Base-by-base conservation (phyloP, 2,888 invertebrate genomes). In the Scaptodrosophila latifasciaeformis region DNA sequence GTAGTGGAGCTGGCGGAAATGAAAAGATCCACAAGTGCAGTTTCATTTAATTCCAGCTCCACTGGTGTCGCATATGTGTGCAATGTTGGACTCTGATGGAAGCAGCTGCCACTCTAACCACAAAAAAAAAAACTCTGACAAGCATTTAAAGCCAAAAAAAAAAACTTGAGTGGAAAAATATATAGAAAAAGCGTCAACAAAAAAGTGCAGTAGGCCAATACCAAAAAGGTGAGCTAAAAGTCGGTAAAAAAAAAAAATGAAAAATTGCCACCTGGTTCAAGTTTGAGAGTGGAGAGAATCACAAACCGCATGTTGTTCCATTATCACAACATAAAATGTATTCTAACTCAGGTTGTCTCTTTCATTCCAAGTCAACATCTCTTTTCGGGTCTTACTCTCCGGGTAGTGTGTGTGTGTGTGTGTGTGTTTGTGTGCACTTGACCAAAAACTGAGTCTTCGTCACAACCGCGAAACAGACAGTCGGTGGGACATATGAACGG, bases 371-470 rank as follows among this genome's bases (percentile, higher is more conserved):
- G n/a, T n/a, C n/a, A n/a, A n/a, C n/a, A n/a, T n/a, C 40, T 34
- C 27, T 27, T 27, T 27, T 15, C n/a, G 54, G 45, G 56, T 44
- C 51, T 46, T 56, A 49, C 51, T 46, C 67, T 63, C 15, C 15
- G 2, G 15, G 10, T 9, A 10, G 15, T 37, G 2, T 13, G 18
- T 17, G 37, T 13, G 10, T 17, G n/a, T 12, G 40, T 40, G 37
- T 4, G 7, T 10, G 35, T 35, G 13, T 40, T 19, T 24, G 19
- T 21, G 12, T 21, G 77, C 64, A 77, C 55, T 70, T 70, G 66
- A 65, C 67, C 67, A 71, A 72, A 67, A 75, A 76, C 55, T 54
- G 50, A 54, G 71, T 59, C 46, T 24, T 59, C 75, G 62, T 78
- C 70, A 65, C 54, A 31, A 50, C 48, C 34, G 44, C 35, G 17